These are phyloP conservation scores for Tamandua tetradactyla DNA, from an alignment of 2,797 vertebrate genomes.

Conservation along the genomic window DNA sequence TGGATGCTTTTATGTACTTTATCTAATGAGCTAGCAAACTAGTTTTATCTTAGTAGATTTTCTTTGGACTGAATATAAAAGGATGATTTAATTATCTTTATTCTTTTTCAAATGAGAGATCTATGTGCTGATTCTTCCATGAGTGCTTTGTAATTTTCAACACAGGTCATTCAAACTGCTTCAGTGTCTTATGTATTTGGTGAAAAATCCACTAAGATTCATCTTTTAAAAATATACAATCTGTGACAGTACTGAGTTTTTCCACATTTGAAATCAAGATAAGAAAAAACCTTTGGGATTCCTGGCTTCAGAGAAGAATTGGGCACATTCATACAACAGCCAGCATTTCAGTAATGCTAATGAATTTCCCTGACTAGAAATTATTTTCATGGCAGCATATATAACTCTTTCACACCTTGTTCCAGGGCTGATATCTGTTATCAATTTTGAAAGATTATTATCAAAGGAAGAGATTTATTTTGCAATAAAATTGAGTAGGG, in stretches of 20 bases:
- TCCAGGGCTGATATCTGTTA: slow-evolving; percentile 51
- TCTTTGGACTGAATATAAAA: slow-evolving; percentile 62
- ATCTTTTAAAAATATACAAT: slow-evolving; percentile 66
- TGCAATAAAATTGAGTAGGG: slow-evolving; percentile 39
- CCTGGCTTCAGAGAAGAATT: slow-evolving; percentile 66
- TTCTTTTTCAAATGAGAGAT: slow-evolving; percentile 67
- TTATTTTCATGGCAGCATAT: slow-evolving; percentile 63
- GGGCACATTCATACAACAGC: slow-evolving; percentile 25
- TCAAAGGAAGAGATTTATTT: slow-evolving; percentile 64
- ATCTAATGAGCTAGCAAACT: slow-evolving; percentile 72
- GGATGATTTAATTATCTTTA: slow-evolving; percentile 73
- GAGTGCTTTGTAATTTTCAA: slow-evolving; percentile 72
- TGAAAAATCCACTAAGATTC: slow-evolving; percentile 59
- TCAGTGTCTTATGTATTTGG: slow-evolving; percentile 62
- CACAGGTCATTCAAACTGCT: slow-evolving; percentile 73
- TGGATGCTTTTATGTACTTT: slow-evolving; percentile 53
- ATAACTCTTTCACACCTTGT: slow-evolving; percentile 56
- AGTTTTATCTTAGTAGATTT: slow-evolving; percentile 72
- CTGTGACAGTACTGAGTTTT: slow-evolving; percentile 64
- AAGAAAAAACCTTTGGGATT: slow-evolving; percentile 76
- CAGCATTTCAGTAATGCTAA: slow-evolving; percentile 74
- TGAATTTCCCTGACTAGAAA: slow-evolving; percentile 71
- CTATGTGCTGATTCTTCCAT: slow-evolving; percentile 58
- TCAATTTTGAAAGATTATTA: slow-evolving; percentile 59
- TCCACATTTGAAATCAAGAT: slow-evolving; percentile 68